phyloP scores from a whole-genome alignment of 23 tunicate species.

The Oikopleura vanhoeffeni region DNA sequence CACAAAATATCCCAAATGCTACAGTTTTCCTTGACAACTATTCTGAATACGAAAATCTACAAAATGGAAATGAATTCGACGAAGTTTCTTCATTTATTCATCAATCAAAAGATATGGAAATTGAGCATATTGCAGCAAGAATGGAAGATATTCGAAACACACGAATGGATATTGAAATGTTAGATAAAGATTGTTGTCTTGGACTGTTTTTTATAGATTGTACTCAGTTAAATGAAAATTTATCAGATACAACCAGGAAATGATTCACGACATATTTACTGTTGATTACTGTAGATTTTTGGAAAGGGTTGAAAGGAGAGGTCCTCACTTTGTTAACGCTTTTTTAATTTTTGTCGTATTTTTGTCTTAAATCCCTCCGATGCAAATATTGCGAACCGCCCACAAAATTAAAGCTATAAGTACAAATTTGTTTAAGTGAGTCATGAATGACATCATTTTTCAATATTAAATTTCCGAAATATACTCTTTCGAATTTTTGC shows the following conservation, averaged over 20 bases:
- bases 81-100: conserved; percentile 24
- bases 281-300: too few relatives aligned
- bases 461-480: too few relatives aligned
- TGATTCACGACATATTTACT: too few relatives aligned
- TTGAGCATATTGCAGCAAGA: neutral
- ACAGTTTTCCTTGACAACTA: neutral
- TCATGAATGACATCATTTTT: too few relatives aligned
- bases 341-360: too few relatives aligned
- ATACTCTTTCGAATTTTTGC: too few relatives aligned
- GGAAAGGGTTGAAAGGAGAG: too few relatives aligned
- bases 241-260: conserved; percentile 20
- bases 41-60: neutral
- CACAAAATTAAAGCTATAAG: too few relatives aligned
- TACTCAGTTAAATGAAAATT: conserved; percentile 39
- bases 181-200: conserved; percentile 35
- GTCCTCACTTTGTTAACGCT: too few relatives aligned
- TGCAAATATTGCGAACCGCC: too few relatives aligned
- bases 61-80: conserved; percentile 20
- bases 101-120: neutral
- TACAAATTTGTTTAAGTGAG: too few relatives aligned
- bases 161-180: conserved; percentile 25
- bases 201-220: conserved; percentile 63
- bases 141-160: conserved; percentile 19
- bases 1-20: neutral
- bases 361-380: too few relatives aligned